Evolutionary conservation across 2,113 vertebrate species (phyloP).

Genomic region (Thalassarche chlororhynchos): DNA sequence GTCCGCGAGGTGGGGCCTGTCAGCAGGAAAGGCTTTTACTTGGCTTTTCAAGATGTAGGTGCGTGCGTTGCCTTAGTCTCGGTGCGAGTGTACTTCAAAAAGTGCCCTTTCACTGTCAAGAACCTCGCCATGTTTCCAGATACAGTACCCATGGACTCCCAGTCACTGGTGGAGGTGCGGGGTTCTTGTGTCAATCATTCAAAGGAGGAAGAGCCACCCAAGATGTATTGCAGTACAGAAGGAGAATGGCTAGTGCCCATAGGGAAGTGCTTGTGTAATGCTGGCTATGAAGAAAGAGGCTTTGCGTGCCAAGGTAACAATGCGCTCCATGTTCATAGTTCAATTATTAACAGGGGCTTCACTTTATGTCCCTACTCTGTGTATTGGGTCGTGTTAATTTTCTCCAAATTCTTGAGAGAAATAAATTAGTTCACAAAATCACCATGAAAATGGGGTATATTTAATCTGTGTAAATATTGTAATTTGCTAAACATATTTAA

Average conservation of each 20-base stretch:
- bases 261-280: slow-evolving; percentile 94
- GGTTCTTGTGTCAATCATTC: slow-evolving; percentile 98
- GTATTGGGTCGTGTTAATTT: not conserved
- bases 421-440: not conserved
- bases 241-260: slow-evolving; percentile 99
- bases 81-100: slow-evolving; percentile 96
- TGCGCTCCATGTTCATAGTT: not conserved
- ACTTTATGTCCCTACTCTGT: not conserved
- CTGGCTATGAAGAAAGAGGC: slow-evolving; percentile 91
- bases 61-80: slow-evolving; percentile 86
- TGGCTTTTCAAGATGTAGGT: slow-evolving; percentile 93
- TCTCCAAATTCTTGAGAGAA: not conserved
- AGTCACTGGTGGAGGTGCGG: slow-evolving; percentile 95
- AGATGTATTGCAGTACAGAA: slow-evolving; percentile 99
- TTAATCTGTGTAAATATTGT: not conserved
- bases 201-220: slow-evolving; percentile 94
- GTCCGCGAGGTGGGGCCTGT: slow-evolving; percentile 94
- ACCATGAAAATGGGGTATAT: not conserved
- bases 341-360: not conserved
- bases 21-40: slow-evolving; percentile 93
- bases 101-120: slow-evolving; percentile 93
- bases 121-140: slow-evolving; percentile 97
- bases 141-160: slow-evolving; percentile 95
- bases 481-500: not conserved
- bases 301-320: slow-evolving; percentile 93